Evolutionary conservation across 2,113 vertebrate species (phyloP).

Genomic region (Tyrannus savana): DNA sequence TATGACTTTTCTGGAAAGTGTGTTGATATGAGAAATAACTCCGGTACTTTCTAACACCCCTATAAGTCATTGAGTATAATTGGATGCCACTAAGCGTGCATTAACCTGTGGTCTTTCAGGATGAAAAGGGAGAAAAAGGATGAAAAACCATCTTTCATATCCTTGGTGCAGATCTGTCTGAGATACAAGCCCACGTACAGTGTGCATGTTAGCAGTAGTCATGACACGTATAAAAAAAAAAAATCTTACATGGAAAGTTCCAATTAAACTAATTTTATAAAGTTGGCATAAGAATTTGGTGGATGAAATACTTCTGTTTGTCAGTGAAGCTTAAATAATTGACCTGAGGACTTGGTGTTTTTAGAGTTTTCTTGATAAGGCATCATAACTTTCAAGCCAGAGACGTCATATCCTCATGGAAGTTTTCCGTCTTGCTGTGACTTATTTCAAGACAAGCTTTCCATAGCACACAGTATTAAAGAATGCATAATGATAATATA

Average conservation of each 20-base stretch:
- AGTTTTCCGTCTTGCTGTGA: constrained; percentile 45
- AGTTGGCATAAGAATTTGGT: neutral
- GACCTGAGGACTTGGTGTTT: neutral
- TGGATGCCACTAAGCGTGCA: neutral
- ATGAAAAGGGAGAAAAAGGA: neutral
- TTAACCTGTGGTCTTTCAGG: neutral
- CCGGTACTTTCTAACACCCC: neutral
- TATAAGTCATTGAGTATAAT: neutral
- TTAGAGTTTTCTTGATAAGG: neutral
- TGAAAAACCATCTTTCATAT: neutral
- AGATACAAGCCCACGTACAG: neutral
- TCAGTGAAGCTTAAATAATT: constrained; percentile 54
- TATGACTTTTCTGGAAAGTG: neutral
- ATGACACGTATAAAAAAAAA: neutral
- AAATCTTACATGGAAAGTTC: neutral
- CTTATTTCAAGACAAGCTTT: constrained; percentile 37
- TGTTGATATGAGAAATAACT: neutral
- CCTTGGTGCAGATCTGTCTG: neutral
- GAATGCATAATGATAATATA: neutral
- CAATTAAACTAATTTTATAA: neutral
- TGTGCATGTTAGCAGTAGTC: neutral
- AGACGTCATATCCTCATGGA: neutral
- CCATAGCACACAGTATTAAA: constrained; percentile 5
- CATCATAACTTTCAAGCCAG: neutral
- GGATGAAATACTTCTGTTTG: neutral